phyloP scores from a whole-genome alignment of 2,113 vertebrate species.

The Microcebus murinus region DNA sequence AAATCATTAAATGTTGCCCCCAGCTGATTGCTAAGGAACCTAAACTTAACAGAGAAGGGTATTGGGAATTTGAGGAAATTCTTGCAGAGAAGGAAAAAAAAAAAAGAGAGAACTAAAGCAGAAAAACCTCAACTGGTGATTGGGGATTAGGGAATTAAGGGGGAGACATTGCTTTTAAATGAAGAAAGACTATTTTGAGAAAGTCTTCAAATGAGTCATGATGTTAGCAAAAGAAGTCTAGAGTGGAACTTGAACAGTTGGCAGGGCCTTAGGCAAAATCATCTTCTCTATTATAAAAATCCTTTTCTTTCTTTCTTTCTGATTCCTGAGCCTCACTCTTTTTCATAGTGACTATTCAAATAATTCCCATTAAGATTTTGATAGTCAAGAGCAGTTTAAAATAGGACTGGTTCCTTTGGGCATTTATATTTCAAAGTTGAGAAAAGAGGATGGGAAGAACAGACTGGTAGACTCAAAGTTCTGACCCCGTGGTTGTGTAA shows the following conservation, averaged over 20 bases:
- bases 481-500: background rate
- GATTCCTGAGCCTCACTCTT: background rate
- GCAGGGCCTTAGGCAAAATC: background rate
- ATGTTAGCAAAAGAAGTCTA: background rate
- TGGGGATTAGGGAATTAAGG: background rate
- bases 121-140: background rate
- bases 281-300: background rate
- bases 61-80: slow-evolving; percentile 44
- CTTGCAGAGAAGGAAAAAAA: slow-evolving; percentile 4
- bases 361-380: background rate
- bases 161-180: background rate
- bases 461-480: background rate
- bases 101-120: background rate
- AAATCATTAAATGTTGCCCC: slow-evolving; percentile 52
- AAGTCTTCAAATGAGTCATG: background rate
- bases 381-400: slow-evolving; percentile 14
- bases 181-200: background rate
- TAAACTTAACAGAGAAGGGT: background rate
- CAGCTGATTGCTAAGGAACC: slow-evolving; percentile 23
- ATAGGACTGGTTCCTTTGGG: background rate
- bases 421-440: background rate
- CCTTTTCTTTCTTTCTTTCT: slow-evolving; percentile 25
- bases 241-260: background rate
- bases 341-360: background rate
- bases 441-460: background rate